phyloP scores from a whole-genome alignment of 2,113 vertebrate genomes.

The Perca fluviatilis region DNA sequence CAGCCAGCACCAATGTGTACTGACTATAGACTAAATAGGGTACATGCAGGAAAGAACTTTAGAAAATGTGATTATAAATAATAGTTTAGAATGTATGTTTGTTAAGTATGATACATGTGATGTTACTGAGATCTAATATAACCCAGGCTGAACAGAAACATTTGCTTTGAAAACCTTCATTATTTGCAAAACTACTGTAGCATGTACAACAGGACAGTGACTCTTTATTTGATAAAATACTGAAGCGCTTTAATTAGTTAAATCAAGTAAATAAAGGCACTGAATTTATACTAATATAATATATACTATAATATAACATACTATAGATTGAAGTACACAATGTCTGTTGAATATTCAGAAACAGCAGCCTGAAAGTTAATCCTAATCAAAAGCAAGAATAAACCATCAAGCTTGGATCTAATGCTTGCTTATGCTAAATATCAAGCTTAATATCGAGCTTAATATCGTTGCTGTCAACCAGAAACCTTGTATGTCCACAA shows the following conservation, averaged over 20 bases:
- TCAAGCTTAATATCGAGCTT: no score
- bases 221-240: background rate
- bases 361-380: background rate
- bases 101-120: background rate
- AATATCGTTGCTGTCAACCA: no score
- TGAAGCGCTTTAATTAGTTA: background rate
- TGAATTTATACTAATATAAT: background rate
- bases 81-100: constrained; percentile 15
- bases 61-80: background rate
- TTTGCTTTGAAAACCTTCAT: background rate
- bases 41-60: background rate
- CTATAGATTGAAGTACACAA: background rate
- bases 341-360: background rate
- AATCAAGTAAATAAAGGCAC: background rate
- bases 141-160: constrained; percentile 21
- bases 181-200: no score
- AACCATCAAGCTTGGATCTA: no score
- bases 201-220: background rate
- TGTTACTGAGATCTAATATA: constrained; percentile 5
- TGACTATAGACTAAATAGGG: constrained; percentile 20
- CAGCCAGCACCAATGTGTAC: background rate
- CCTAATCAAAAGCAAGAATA: background rate
- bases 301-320: no score
- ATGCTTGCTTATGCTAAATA: no score
- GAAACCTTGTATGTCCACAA: no score